Base-by-base conservation (phyloP, 1,140 invertebrate genomes). In the Polyergus mexicanus region DNA sequence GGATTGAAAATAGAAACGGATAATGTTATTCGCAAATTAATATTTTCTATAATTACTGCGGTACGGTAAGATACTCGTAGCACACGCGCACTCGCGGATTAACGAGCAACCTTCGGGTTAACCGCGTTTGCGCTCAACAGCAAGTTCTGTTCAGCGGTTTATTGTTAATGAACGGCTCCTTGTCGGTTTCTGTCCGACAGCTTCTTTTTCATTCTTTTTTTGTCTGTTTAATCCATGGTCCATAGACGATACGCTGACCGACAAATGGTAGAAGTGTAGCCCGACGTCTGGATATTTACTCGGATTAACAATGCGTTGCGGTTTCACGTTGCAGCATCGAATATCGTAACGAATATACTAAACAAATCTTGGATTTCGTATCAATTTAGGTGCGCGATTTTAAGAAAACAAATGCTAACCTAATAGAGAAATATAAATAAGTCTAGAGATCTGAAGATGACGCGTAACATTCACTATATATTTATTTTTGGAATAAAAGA, bases 211-310 rank as follows among this genome's bases (percentile, higher is more conserved):
- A 19, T 35, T 47, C 28, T 32, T 38, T 85, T 47, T 56, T 83
- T 83, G 68, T 13, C 68, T 19, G 68, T 1, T 83, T 71, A 81
- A 81, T 81, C 54, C 47, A 32, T 7, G 5, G 13, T 35, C 1
- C 22, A n/a, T n/a, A n/a, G 47, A 78, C 56, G 76, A 68, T 80
- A 69, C 35, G 25, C 19, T 69, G 80, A 22, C 69, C 41, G 65
- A 32, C 78, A 54, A 62, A 32, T 32, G 71, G 38, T 65, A 38
- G 78, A 74, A 75, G 44, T 10, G n/a, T 22, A 83, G n/a, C 54
- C 62, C 56, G 56, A 63, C 74, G 81, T 86, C 78, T 84, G 78
- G 76, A 75, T 87, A 91, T 90, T 87, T 88, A 81, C 68, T 47
- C 2, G 75, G 78, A 89, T 91, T 91, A 88, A 88, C 62, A 32